A percentile compares a stretch with the other conserved stretches of the same genome.
Conservation (phyloP, 2,888 invertebrate species). For the Prenolepis imparis region DNA sequence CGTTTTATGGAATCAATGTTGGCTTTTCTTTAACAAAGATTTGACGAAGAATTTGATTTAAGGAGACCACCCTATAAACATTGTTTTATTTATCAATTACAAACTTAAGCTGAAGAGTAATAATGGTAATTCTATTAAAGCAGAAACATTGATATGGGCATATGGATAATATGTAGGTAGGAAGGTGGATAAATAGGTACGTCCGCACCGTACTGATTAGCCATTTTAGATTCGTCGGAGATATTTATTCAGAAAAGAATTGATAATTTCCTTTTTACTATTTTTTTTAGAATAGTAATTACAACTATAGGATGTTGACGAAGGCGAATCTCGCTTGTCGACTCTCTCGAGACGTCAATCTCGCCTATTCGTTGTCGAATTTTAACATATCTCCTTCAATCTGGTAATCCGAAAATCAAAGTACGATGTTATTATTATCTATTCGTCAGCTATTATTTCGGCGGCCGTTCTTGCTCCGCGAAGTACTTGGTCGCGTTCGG, state of each 20-base stretch:
- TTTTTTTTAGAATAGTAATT: background rate
- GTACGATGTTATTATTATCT: slow-evolving; percentile 12
- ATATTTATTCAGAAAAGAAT: background rate
- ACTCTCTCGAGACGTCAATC: background rate
- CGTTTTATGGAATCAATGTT: background rate
- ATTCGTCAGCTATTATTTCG: slow-evolving; percentile 76
- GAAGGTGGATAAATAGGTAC: background rate
- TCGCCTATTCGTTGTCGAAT: background rate
- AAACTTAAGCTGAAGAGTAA: slow-evolving; percentile 19
- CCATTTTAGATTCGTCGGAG: slow-evolving; percentile 3
- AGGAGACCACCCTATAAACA: background rate
- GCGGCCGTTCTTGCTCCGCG: slow-evolving; percentile 77
- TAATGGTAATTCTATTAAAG: slow-evolving; percentile 33
- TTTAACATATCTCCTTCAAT: slow-evolving; percentile 17
- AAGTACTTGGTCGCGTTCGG: slow-evolving; percentile 87
- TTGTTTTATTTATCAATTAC: slow-evolving; percentile 4
- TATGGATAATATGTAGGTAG: slow-evolving; percentile 20
- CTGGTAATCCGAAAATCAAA: slow-evolving; percentile 4
- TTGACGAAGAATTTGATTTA: slow-evolving; percentile 24
- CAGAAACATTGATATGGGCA: slow-evolving; percentile 41
- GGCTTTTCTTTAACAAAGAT: background rate
- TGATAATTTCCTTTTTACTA: background rate
- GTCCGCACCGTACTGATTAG: slow-evolving; percentile 7
- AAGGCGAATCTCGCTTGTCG: background rate
- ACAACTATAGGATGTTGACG: background rate